Conservation (phyloP, 2,113 vertebrate species). For the Cyphomyrus discorhynchus region DNA sequence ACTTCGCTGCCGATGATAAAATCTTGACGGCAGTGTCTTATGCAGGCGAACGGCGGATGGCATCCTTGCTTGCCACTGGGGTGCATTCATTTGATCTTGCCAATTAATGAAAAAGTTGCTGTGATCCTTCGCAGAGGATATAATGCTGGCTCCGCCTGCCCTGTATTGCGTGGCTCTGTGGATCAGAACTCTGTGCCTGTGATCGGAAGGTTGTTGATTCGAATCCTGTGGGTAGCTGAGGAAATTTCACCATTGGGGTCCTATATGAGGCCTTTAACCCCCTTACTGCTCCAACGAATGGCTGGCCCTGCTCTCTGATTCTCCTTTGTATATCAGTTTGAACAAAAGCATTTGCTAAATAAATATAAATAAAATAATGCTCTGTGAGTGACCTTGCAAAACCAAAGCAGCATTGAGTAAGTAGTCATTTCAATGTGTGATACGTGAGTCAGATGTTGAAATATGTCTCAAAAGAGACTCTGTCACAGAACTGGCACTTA, state of each 20-base stretch:
- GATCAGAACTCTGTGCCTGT: neutral
- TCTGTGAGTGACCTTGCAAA: neutral
- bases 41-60: neutral
- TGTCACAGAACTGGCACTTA: neutral
- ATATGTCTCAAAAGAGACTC: neutral
- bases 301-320: neutral
- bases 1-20: neutral
- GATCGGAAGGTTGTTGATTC: neutral
- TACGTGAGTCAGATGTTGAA: neutral
- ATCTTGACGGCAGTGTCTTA: neutral
- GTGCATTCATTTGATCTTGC: neutral
- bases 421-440: neutral
- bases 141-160: neutral
- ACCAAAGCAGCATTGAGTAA: neutral
- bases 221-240: neutral
- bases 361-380: neutral
- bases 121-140: neutral
- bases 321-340: neutral
- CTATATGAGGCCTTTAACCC: neutral
- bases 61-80: neutral
- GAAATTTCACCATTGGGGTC: neutral
- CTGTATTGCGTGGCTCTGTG: neutral
- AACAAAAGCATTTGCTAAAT: neutral
- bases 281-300: neutral
- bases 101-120: neutral